phyloP scores from a whole-genome alignment of 2,113 vertebrate species.

The Chloebia gouldiae region DNA sequence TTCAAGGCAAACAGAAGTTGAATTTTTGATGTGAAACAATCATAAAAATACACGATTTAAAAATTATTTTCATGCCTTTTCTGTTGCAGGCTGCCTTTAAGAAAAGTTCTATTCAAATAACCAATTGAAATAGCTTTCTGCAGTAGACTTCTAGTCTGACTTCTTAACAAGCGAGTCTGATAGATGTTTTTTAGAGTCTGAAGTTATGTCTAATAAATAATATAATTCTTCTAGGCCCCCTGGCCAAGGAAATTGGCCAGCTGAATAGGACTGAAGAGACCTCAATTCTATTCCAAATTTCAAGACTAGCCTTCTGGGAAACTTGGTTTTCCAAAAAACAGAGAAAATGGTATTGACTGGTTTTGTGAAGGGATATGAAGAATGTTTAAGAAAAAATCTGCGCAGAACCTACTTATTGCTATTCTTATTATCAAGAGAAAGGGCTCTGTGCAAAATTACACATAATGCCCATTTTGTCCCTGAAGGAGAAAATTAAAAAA shows the following conservation, averaged over 20 bases:
- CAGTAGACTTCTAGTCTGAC: neutral
- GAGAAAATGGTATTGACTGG: neutral
- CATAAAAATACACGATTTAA: neutral
- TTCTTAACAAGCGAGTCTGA: neutral
- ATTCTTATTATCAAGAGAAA: neutral
- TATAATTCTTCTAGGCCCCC: neutral
- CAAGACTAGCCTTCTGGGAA: neutral
- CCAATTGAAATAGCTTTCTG: neutral
- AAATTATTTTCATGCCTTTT: neutral
- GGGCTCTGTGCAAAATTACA: neutral
- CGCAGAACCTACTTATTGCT: neutral
- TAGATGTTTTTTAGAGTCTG: neutral
- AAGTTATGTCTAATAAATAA: neutral
- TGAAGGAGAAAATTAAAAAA: neutral
- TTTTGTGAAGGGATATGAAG: neutral
- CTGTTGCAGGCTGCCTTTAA: neutral
- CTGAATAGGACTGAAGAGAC: neutral
- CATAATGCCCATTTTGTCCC: neutral
- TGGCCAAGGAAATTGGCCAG: neutral
- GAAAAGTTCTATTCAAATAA: neutral
- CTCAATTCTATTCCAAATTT: neutral
- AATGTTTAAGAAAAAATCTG: neutral
- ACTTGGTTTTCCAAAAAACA: neutral
- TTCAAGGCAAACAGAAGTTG: neutral
- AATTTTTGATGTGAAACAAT: neutral